Evolutionary conservation across 2,113 vertebrate genomes (phyloP).

Genomic region (Narcine bancroftii): DNA sequence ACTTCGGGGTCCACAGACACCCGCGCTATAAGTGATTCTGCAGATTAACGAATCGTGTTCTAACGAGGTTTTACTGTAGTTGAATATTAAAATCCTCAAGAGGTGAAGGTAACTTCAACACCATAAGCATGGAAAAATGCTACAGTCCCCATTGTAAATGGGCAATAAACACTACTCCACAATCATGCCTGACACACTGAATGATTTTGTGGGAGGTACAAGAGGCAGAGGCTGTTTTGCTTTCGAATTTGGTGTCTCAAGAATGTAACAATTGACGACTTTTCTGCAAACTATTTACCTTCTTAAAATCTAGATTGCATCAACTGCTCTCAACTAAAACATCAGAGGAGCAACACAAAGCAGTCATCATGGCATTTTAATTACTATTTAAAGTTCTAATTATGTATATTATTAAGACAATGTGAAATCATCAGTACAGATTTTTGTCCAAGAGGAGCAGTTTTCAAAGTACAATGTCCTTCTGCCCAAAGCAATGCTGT

Average conservation of each 20-base stretch:
- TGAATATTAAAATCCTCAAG: not conserved
- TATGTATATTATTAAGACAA: not conserved
- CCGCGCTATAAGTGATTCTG: no score
- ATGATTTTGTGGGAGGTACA: not conserved
- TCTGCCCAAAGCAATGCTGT: not conserved
- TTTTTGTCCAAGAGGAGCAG: not conserved
- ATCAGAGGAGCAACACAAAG: not conserved
- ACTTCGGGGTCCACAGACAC: no score
- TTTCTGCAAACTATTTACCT: not conserved
- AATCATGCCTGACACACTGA: not conserved
- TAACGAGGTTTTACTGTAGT: no score
- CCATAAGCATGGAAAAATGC: not conserved
- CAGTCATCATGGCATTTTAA: not conserved
- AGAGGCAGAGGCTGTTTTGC: not conserved
- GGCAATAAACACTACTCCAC: not conserved
- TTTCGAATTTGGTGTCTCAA: not conserved
- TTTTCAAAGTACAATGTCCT: not conserved
- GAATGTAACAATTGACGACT: not conserved
- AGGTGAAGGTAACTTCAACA: not conserved
- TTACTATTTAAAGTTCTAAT: not conserved
- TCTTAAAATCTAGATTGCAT: not conserved
- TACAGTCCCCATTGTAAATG: not conserved
- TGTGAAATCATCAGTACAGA: not conserved
- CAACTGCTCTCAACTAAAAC: not conserved
- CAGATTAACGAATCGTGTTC: no score